Evolutionary conservation across 2,888 invertebrate species (phyloP).

Genomic region (Xestia sexstrigata): DNA sequence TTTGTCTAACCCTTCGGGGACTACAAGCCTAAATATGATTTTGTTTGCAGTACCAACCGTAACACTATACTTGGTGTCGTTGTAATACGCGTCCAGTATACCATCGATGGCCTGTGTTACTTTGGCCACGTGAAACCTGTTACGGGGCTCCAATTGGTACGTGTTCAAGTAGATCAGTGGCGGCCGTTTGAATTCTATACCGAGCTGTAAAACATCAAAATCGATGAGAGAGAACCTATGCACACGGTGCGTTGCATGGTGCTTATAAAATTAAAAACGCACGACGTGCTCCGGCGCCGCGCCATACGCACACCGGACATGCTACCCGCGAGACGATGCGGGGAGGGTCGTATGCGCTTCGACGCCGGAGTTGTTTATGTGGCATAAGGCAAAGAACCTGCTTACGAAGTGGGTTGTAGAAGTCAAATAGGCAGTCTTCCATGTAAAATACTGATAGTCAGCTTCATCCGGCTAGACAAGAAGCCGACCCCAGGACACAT

Average conservation of each 20-base stretch:
- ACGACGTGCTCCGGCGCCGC: too few species aligned
- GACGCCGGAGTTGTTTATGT: too few species aligned
- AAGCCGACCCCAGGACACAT: neutral
- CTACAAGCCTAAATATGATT: neutral
- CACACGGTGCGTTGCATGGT: neutral
- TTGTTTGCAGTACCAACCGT: constrained; percentile 69
- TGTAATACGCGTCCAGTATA: constrained; percentile 76
- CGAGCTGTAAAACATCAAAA: constrained; percentile 71
- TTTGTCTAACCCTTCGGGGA: neutral
- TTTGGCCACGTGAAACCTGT: constrained; percentile 68
- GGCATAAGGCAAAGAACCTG: too few species aligned
- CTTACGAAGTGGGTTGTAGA: neutral
- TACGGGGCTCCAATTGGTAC: constrained; percentile 79
- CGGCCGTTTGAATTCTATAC: constrained; percentile 83
- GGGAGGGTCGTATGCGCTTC: too few species aligned
- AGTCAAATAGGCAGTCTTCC: neutral
- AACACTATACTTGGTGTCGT: constrained; percentile 79
- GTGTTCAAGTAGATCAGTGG: constrained; percentile 77
- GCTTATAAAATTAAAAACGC: neutral
- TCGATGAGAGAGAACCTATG: neutral
- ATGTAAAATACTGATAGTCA: neutral
- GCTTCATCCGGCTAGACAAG: neutral
- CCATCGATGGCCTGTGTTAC: constrained; percentile 71
- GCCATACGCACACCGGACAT: too few species aligned
- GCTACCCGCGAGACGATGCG: too few species aligned